Percentiles rank a stretch among this genome's conserved stretches.
Conservation (phyloP, 2,797 vertebrate genomes). For the Mormyrus proboscirostris region DNA sequence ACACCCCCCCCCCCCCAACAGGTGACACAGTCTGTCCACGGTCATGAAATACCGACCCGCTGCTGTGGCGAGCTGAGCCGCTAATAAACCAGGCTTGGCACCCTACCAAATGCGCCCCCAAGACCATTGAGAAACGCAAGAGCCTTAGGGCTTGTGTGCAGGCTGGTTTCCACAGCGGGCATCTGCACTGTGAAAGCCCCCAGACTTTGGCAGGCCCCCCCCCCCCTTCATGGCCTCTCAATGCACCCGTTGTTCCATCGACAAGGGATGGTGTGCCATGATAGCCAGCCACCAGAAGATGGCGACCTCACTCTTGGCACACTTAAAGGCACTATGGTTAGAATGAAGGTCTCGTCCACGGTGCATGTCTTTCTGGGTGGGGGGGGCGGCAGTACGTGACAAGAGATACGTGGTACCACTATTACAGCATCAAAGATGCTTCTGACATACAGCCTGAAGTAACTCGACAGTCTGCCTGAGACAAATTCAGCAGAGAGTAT, state of each 20-base stretch:
- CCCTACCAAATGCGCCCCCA: constrained; percentile 13
- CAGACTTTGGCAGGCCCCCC: constrained; percentile 42
- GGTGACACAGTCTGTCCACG: neutral
- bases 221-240: constrained; percentile 35
- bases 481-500: neutral
- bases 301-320: constrained; percentile 26
- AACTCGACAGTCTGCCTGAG: neutral
- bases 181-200: constrained; percentile 44
- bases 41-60: neutral
- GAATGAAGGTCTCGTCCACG: neutral
- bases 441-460: neutral
- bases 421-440: neutral
- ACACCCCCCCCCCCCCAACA: neutral
- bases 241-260: constrained; percentile 57
- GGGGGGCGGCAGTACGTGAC: neutral
- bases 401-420: constrained; percentile 11
- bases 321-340: neutral
- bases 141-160: constrained; percentile 36
- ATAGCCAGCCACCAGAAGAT: constrained; percentile 47
- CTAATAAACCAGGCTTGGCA: constrained; percentile 27
- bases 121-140: constrained; percentile 50
- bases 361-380: neutral
- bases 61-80: neutral
- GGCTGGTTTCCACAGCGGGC: constrained; percentile 26
- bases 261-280: constrained; percentile 18